Base-by-base conservation (phyloP, 2,113 vertebrate genomes). In the Sciurus niger region DNA sequence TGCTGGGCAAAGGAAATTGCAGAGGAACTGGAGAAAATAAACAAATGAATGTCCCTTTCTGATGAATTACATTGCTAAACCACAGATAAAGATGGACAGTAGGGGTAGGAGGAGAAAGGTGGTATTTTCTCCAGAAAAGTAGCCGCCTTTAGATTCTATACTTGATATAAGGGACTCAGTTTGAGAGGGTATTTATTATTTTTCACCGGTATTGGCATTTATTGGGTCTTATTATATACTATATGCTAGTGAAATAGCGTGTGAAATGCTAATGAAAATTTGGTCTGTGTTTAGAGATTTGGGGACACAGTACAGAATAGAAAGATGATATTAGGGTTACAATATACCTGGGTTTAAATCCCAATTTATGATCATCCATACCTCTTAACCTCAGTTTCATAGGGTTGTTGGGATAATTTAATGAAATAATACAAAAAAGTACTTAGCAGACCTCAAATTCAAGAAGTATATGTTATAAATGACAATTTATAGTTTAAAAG, bases 41-140 rank as follows among this genome's bases (percentile, higher is more conserved):
- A 65, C 51, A 93, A 89, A 85, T 32, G 46, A 73, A 51, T 78
- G 63, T 4, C 28, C 85, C 11, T 83, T 94, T 63, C 76, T 85
- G 51, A 46, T 79, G 65, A n/a, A 72, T 34, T 73, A 6, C 7
- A 24, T 55, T 89, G 73, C 55, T 82, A 48, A 67, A 78, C 28
- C 46, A 67, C 60, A 91, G 46, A 70, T 46, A 74, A 48, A 55
- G 40, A 94, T 53, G 20, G 76, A 51, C 32, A 30, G 22, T 73
- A 40, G 32, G 46, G 46, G 2, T 25, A 18, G 20, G 60, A n/a
- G 22, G 8, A 55, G 65, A 22, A 46, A 93, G 17, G 32, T 37
- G 94, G 30, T 43, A 8, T 84, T 96, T 96, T 93, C 37, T 58
- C 80, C 25, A 90, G 60, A 74, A 84, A 53, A 94, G 14, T 16